Conservation (phyloP, 2,888 invertebrate species). For the Lasioglossum figueresi region DNA sequence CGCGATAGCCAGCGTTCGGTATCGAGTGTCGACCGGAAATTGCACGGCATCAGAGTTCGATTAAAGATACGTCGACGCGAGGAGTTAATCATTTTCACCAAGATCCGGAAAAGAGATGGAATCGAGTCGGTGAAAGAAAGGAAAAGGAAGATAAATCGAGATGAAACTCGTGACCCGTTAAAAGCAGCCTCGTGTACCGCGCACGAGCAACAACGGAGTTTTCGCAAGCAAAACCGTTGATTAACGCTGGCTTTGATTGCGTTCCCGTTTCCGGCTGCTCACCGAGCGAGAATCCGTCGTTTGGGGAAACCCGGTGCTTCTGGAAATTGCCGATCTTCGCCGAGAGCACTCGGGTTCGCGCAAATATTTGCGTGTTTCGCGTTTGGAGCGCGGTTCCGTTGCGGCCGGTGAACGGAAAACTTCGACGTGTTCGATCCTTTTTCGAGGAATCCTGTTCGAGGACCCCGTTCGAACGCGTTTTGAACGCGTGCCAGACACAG, state of each 20-base stretch:
- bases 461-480: background rate
- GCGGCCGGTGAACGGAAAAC: background rate
- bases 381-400: background rate
- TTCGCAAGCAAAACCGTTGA: constrained; percentile 28
- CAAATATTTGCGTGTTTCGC: constrained; percentile 20
- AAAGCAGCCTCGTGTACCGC: constrained; percentile 22
- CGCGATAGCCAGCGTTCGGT: background rate
- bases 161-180: constrained; percentile 10
- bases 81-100: background rate
- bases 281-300: background rate
- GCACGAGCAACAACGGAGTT: constrained; percentile 10
- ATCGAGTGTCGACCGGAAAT: background rate
- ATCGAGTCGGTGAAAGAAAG: background rate
- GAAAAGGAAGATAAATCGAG: background rate
- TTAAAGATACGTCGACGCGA: background rate
- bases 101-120: background rate
- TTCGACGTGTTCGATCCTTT: background rate
- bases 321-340: constrained; percentile 20
- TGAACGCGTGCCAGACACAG: background rate
- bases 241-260: constrained; percentile 42
- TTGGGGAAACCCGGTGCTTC: background rate
- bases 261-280: constrained; percentile 19
- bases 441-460: background rate
- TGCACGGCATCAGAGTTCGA: background rate
- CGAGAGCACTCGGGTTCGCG: background rate